Evolutionary conservation across 1,140 invertebrate species (phyloP).

Genomic region (Euschistus heros): DNA sequence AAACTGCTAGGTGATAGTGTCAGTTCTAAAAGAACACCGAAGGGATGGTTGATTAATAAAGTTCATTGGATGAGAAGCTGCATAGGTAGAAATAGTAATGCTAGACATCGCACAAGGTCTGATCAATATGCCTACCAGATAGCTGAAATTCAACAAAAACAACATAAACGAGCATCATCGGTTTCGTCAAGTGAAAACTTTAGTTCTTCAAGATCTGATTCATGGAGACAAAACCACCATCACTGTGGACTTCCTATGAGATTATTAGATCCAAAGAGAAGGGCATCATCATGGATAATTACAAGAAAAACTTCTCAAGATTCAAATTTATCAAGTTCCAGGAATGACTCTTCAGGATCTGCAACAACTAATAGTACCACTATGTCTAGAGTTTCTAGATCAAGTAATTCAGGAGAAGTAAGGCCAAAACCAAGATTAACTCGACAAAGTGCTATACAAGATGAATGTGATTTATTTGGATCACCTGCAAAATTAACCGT

Average conservation of each 20-base stretch:
- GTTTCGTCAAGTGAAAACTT: constrained; percentile 83
- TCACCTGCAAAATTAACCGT: constrained; percentile 45
- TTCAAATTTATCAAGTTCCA: constrained; percentile 69
- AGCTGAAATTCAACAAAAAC: constrained; percentile 64
- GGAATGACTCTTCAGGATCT: constrained; percentile 80
- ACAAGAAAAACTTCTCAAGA: constrained; percentile 82
- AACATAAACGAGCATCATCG: constrained; percentile 62
- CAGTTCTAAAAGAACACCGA: constrained; percentile 29
- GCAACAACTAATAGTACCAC: constrained; percentile 74
- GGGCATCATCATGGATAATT: constrained; percentile 75
- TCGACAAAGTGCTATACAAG: constrained; percentile 52
- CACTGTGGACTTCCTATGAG: constrained; percentile 64
- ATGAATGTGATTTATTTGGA: constrained; percentile 29
- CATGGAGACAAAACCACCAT: constrained; percentile 60
- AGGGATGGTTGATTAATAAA: constrained; percentile 41
- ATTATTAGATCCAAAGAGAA: constrained; percentile 58
- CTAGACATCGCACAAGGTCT: constrained; percentile 37
- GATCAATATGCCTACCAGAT: constrained; percentile 70
- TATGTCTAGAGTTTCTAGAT: constrained; percentile 53
- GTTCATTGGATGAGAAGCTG: constrained; percentile 36
- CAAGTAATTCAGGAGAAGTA: constrained; percentile 25
- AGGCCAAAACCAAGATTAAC: constrained; percentile 56
- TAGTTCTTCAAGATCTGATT: constrained; percentile 70
- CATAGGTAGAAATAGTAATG: constrained; percentile 31
- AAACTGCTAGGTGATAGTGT: constrained; percentile 44